Evolutionary conservation across 2,113 vertebrate species (phyloP).

Genomic region (Prionailurus bengalensis): DNA sequence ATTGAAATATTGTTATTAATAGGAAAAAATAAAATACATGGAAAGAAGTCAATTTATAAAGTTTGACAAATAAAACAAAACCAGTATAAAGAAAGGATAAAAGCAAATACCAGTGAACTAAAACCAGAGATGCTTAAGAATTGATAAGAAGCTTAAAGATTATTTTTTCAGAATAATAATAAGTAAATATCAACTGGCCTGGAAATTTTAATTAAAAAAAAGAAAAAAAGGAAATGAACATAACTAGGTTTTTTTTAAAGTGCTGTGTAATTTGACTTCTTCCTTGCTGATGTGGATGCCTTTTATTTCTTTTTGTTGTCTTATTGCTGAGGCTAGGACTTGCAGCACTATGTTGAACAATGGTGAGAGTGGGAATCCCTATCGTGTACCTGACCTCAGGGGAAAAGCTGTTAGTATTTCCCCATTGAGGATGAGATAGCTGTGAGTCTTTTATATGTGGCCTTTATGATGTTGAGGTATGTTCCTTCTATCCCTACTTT

Average conservation of each 20-base stretch:
- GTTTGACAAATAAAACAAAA: neutral
- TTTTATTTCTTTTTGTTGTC: too few relatives aligned
- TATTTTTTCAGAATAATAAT: neutral
- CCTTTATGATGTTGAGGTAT: too few relatives aligned
- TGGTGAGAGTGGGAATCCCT: too few relatives aligned
- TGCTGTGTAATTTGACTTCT: neutral
- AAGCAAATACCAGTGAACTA: neutral
- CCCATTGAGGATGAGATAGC: too few relatives aligned
- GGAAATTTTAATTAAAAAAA: neutral
- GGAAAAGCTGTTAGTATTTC: too few relatives aligned
- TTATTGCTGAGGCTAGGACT: too few relatives aligned
- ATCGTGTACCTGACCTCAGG: too few relatives aligned
- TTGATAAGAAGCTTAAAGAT: neutral
- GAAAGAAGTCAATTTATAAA: neutral
- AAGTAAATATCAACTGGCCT: neutral
- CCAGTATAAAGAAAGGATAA: neutral
- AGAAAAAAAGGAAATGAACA: neutral
- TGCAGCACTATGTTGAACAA: too few relatives aligned
- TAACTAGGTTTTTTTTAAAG: neutral
- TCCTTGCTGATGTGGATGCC: too few relatives aligned
- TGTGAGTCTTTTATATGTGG: too few relatives aligned
- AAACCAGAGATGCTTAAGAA: neutral
- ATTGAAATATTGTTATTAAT: neutral
- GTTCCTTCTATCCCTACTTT: too few relatives aligned
- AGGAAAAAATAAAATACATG: neutral